Base-by-base conservation (phyloP, 2,797 vertebrate genomes). In the Amphiprion clarkii region DNA sequence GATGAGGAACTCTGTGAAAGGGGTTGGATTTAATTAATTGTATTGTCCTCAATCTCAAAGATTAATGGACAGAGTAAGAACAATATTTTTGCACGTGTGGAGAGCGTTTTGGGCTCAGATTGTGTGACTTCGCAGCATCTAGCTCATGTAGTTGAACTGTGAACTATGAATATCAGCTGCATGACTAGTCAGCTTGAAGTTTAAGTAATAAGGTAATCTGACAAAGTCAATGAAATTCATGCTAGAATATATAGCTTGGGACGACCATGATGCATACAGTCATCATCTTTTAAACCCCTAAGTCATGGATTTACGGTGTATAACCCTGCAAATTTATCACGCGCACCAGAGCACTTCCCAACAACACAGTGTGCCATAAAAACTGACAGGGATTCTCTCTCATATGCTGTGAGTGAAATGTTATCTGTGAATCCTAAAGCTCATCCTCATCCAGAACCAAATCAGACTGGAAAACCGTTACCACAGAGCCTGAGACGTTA, bases 381-480 rank as follows among this genome's bases (percentile, higher is more conserved):
- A 89, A 67, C 81, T 67, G 86, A 87, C 86, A 73, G 81, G 61
- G 67, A 76, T 74, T 81, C 31, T 78, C 76, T 71, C 79, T 66
- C 52, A 65, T 78, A 19, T 36, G 75, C 87, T 87, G 53, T 52
- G 59, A 86, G 76, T 84, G 67, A 92, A 85, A 81, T 69, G 70
- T 80, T 85, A 85, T 88, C 86, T 74, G 25, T 52, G 63, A 76
- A 82, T 90, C 82, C 79, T 79, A 63, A 67, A 60, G 76, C 84
- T 84, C 79, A 71, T 87, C 79, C 65, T 42, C 68, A 76, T 76
- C 82, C 76, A 59, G 49, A 82, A 76, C 85, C 82, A 79, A 87
- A 87, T 87, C 78, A 64, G 57, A 76, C 77, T 58, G 74, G 72
- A 87, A 74, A 87, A 85, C 46, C 73, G 31, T 86, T 78, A 76